These are phyloP conservation scores for Brachypalpus laphriformis DNA, from an alignment of 2,888 invertebrate genomes.

Conservation along the genomic window DNA sequence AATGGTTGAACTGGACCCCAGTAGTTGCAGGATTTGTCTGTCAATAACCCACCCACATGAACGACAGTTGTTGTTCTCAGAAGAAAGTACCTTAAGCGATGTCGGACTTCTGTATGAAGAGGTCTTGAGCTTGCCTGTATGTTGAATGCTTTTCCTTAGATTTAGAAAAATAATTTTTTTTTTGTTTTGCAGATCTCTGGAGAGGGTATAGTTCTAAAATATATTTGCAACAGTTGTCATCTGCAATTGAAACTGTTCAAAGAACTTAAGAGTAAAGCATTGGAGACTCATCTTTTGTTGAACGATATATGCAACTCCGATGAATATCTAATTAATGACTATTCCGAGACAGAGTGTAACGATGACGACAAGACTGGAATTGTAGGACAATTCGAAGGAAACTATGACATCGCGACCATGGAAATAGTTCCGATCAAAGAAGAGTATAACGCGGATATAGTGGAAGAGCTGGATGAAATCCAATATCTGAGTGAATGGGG, in stretches of 20 bases:
- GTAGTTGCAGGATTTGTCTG: constrained; percentile 76
- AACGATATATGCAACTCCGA: neutral
- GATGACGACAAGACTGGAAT: neutral
- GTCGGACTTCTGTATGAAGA: constrained; percentile 76
- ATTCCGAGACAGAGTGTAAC: neutral
- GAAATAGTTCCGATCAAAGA: neutral
- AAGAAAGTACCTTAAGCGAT: constrained; percentile 51
- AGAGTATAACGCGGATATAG: neutral
- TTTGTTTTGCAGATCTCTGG: constrained; percentile 57
- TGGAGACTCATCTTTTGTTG: constrained; percentile 65
- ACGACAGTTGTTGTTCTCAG: constrained; percentile 70
- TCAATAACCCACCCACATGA: constrained; percentile 74
- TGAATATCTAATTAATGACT: neutral
- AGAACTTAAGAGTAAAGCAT: constrained; percentile 76
- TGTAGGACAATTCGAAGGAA: neutral
- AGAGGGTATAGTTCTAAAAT: constrained; percentile 71
- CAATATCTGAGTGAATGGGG: constrained; percentile 16
- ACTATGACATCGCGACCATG: neutral
- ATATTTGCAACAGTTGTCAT: constrained; percentile 77
- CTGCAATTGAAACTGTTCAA: constrained; percentile 78
- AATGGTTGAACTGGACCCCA: constrained; percentile 70
- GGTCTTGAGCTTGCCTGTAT: constrained; percentile 74
- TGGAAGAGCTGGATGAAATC: neutral
- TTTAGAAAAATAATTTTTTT: neutral
- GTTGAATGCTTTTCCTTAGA: neutral